These are phyloP conservation scores for Plemyria rubiginata DNA, from an alignment of 2,888 invertebrate genomes.

Conservation along the genomic window DNA sequence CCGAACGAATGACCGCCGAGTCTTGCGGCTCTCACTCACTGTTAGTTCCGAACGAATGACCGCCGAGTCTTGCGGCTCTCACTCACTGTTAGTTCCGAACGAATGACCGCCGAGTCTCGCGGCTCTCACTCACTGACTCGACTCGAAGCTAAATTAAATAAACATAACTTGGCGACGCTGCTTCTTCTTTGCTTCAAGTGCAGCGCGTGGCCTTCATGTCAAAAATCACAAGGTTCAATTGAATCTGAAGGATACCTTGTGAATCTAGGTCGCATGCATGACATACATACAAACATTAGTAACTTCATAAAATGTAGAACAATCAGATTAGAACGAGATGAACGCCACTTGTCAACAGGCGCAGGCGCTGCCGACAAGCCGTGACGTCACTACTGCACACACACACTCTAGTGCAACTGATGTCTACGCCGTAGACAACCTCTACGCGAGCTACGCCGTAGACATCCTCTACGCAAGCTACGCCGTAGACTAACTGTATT, in stretches of 20 bases:
- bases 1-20: background rate
- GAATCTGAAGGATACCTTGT: too few species aligned
- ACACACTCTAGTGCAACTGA: background rate
- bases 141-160: too few species aligned
- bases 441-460: background rate
- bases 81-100: background rate
- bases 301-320: too few species aligned
- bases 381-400: background rate
- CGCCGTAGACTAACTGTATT: background rate
- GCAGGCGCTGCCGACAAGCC: too few species aligned
- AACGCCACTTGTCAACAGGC: too few species aligned
- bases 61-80: background rate
- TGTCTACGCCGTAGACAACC: background rate
- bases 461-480: background rate
- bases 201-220: too few species aligned
- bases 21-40: background rate
- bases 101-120: background rate
- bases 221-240: too few species aligned
- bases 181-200: too few species aligned
- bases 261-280: too few species aligned
- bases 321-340: too few species aligned
- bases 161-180: too few species aligned
- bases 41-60: background rate
- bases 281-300: too few species aligned
- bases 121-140: background rate